Evolutionary conservation across 2,888 invertebrate species (phyloP), one percentile per base, ranked within the genome.

Genomic region (Creontiades dilutus): DNA sequence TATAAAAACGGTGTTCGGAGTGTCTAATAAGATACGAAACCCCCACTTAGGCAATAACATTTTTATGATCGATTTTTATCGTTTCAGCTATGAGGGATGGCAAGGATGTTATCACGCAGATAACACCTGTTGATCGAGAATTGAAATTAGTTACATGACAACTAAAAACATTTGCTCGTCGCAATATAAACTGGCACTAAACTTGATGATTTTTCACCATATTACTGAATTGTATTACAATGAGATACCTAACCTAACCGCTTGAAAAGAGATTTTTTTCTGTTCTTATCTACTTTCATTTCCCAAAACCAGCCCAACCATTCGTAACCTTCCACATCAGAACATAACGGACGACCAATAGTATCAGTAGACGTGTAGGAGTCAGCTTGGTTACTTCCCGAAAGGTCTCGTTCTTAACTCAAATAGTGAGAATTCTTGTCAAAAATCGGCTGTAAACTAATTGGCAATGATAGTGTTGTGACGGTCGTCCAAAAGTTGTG

Each of bases 321-420:
- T 27, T 86, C 48, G 47, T 75, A 47, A 68, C 86, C 86, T 75
- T 75, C 86, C 86, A 86, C 75, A 76, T 86, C 76, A 76, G 23
- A 52, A 75, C 5, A 48, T 12, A n/a, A 47, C 37, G 9, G 13
- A 4, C 85, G 68, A 46, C 85, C 88, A 88, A 88, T 88, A 2
- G 78, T 78, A 76, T 47, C 55, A 23, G 61, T 27, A 28, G 78
- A 88, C 88, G 88, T 88, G 88, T 88, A 47, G 85, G 19, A 82
- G 52, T 48, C 27, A 82, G 19, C 47, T 55, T 55, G 52, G 52
- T 23, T 52, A 7, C 52, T 46, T 46, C 16, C 3, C 3, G 12
- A 12, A 28, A 14, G 9, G 78, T 46, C 19, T 13, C 27, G 14
- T 11, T 37, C 19, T 12, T 46, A 19, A 48, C 2, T 16, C 46